These are phyloP conservation scores for Sparus aurata DNA, from an alignment of 2,797 vertebrate species.

Conservation along the genomic window DNA sequence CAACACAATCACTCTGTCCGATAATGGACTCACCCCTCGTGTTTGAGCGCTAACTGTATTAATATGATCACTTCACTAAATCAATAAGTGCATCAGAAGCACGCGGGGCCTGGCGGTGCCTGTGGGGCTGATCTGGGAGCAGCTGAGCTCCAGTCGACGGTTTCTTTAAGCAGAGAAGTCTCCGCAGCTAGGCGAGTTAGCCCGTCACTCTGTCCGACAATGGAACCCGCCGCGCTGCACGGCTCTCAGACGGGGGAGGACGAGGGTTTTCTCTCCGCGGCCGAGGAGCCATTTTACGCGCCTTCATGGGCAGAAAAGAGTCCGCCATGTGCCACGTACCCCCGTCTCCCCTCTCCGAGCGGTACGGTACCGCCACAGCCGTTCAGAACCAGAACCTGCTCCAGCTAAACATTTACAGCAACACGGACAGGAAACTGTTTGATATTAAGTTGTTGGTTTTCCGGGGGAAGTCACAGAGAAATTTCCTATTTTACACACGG, in stretches of 20 bases:
- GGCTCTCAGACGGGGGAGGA: constrained; percentile 1
- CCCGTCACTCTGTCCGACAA: constrained; percentile 57
- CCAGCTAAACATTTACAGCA: constrained; percentile 30
- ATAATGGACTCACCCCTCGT: too few relatives aligned
- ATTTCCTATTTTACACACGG: constrained; percentile 84
- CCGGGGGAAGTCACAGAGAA: constrained; percentile 86
- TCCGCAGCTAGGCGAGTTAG: neutral
- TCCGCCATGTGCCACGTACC: constrained; percentile 75
- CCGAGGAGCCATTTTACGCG: constrained; percentile 83
- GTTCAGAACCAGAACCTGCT: neutral
- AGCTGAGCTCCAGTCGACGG: too few relatives aligned
- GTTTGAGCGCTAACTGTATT: too few relatives aligned
- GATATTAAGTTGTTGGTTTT: constrained; percentile 86
- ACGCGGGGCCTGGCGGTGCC: too few relatives aligned
- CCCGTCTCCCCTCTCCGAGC: neutral
- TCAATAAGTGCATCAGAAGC: too few relatives aligned
- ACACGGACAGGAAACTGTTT: constrained; percentile 83
- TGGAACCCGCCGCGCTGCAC: neutral
- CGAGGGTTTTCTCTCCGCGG: constrained; percentile 60
- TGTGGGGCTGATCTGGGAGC: too few relatives aligned
- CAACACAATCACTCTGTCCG: too few relatives aligned
- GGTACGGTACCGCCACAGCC: neutral
- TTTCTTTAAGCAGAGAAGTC: neutral
- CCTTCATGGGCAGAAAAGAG: constrained; percentile 67
- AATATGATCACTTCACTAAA: too few relatives aligned